Conservation (phyloP, 1,140 invertebrate genomes). For the Saxidomus purpurata region DNA sequence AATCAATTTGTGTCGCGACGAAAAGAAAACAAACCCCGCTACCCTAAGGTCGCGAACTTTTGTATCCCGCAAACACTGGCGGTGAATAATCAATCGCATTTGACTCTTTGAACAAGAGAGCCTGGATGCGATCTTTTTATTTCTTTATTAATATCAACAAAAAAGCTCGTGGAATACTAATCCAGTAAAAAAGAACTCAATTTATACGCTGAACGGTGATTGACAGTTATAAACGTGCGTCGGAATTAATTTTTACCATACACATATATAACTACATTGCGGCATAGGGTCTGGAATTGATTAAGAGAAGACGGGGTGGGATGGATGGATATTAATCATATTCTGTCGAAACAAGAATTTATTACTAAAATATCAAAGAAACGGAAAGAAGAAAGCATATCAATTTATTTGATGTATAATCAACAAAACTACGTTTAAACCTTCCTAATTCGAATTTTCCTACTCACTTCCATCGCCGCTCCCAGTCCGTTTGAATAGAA, state of each 20-base stretch:
- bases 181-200: background rate
- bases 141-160: background rate
- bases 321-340: background rate
- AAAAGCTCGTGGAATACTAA: background rate
- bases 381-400: too few relatives aligned
- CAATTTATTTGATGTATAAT: too few relatives aligned
- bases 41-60: background rate
- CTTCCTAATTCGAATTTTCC: too few relatives aligned
- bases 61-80: background rate
- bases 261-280: background rate
- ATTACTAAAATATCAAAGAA: too few relatives aligned
- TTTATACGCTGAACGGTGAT: background rate
- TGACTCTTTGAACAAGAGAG: background rate
- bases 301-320: too few relatives aligned
- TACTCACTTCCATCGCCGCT: too few relatives aligned
- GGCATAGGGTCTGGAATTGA: background rate
- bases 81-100: background rate
- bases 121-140: background rate
- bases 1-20: conserved; percentile 2
- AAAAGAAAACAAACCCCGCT: background rate
- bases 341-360: background rate
- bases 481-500: too few relatives aligned
- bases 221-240: background rate
- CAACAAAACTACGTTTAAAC: too few relatives aligned
- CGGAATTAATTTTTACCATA: background rate